Base-by-base conservation (phyloP, 2,113 vertebrate genomes). In the Callorhinus ursinus region DNA sequence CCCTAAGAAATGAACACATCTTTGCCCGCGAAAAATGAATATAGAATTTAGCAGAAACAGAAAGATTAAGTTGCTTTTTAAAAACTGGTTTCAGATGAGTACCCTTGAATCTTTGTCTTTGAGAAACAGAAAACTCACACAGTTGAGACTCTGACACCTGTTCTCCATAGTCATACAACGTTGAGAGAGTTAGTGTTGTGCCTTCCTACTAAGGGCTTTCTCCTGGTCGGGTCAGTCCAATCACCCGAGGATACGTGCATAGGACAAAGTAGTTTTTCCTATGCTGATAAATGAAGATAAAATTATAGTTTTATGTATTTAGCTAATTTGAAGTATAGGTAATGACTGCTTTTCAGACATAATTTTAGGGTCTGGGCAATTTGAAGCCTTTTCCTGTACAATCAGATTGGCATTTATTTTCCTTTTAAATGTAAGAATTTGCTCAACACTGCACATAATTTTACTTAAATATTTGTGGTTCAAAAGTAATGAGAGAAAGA, bases 271-370 rank as follows among this genome's bases (percentile, higher is more conserved):
- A 76, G 22, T 94, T 76, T n/a, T 85, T 90, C 69, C 71, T 65
- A 1, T n/a, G 26, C 26, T 89, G 67, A 69, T 39, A 94, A 84
- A 19, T 80, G 24, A 82, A 95, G 6, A 72, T 80, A 63, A 85
- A 96, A 88, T 86, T 72, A 91, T 15, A 86, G 83, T 59, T 91
- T 88, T 96, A 72, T 63, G 49, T 57, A 94, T 94, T 96, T 95
- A 96, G 36, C 19, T 92, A 88, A 96, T 96, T 97, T 86, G 24
- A 96, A 77, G 7, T 80, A 8, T 72, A 93, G 57, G 77, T 71
- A 86, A 95, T 93, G 33, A 63, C 46, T 76, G 13, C 36, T 96
- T 94, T 94, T 96, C 74, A 61, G 39, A 72, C 85, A 46, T 81
- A 95, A 96, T 96, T 82, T 91, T 77, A 74, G 65, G 22, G 13